These are phyloP conservation scores for Batillaria attramentaria DNA, from an alignment of 1,140 invertebrate species.

Conservation along the genomic window DNA sequence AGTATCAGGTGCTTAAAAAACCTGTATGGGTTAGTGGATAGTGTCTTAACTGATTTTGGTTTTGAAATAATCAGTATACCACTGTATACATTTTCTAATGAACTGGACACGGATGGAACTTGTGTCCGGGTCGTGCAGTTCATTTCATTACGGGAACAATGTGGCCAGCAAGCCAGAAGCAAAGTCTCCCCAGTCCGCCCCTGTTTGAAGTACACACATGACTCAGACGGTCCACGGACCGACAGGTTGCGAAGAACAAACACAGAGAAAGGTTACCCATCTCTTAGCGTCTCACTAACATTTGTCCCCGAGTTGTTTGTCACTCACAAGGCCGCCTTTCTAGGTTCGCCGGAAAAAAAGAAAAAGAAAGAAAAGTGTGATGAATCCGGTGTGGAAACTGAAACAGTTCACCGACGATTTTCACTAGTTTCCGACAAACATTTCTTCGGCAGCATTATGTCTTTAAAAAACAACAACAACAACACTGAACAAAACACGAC, in stretches of 20 bases:
- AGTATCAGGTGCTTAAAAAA: no score
- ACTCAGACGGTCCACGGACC: not conserved
- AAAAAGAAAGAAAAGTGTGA: not conserved
- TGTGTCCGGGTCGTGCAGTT: not conserved
- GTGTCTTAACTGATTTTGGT: no score
- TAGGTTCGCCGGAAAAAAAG: no score
- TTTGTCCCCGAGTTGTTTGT: not conserved
- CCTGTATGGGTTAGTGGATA: no score
- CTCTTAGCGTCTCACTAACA: not conserved
- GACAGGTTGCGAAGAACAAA: slow-evolving; percentile 7
- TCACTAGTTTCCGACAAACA: not conserved
- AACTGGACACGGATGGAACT: not conserved
- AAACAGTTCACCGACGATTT: not conserved
- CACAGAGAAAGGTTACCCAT: slow-evolving; percentile 1
- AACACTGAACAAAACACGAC: no score
- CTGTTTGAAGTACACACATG: slow-evolving; percentile 11
- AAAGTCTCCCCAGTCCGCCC: not conserved
- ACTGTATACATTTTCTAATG: no score
- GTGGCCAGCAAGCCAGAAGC: not conserved
- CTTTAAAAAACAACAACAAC: no score
- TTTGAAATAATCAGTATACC: no score
- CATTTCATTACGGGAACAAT: slow-evolving; percentile 16
- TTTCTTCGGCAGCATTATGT: no score
- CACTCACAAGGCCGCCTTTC: not conserved
- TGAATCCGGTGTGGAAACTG: not conserved